A percentile compares a stretch with the other conserved stretches of the same genome.
phyloP scores from a whole-genome alignment of 2,113 vertebrate genomes.

The Corapipo altera region DNA sequence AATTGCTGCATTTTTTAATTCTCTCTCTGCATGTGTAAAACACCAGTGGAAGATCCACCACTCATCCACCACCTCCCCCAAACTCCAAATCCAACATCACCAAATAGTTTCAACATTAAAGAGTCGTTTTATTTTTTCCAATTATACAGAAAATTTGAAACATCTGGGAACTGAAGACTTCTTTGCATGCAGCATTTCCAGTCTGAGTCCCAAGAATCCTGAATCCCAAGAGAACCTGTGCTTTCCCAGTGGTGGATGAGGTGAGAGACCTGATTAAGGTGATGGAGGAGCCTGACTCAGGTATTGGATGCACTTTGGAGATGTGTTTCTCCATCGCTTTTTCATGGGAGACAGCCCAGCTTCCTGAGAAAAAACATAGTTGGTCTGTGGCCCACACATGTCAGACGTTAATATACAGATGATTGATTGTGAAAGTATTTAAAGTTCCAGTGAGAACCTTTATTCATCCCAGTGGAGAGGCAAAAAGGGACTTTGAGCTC shows the following conservation, averaged over 20 bases:
- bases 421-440: not conserved
- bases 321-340: not conserved
- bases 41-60: not conserved
- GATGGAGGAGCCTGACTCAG: accelerated
- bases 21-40: not conserved
- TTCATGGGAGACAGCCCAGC: not conserved
- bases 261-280: accelerated
- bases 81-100: not conserved
- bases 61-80: accelerated
- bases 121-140: not conserved
- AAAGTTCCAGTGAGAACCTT: not conserved
- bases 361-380: not conserved
- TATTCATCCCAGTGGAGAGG: not conserved
- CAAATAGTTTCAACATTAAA: not conserved
- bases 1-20: not conserved
- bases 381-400: accelerated
- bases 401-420: not conserved
- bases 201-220: not conserved
- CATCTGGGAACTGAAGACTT: not conserved
- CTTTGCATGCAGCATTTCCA: not conserved
- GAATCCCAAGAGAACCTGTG: not conserved
- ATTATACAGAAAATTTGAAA: not conserved
- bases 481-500: not conserved
- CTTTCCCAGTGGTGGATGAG: not conserved
- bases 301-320: not conserved